phyloP scores from a whole-genome alignment of 30 jellyfish, hydroid and myxozoan genomes.

The Aurelia coerulea region DNA sequence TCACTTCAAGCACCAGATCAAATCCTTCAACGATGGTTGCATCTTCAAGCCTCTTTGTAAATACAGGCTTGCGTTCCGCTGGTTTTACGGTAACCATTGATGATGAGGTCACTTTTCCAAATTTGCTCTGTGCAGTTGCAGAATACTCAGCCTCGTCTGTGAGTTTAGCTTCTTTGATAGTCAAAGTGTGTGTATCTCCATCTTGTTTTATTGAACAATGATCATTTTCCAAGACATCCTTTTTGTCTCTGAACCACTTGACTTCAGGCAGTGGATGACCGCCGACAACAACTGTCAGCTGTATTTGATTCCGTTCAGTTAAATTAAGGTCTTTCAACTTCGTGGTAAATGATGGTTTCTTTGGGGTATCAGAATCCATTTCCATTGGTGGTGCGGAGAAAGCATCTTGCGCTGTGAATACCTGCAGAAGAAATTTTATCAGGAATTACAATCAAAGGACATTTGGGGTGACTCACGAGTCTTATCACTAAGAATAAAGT shows the following conservation, averaged over 20 bases:
- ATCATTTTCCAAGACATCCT: conserved; percentile 42
- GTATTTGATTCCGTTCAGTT: conserved; percentile 64
- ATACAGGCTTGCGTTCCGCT: conserved; percentile 65
- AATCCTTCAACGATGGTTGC: conserved; percentile 71
- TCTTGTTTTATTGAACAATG: conserved; percentile 40
- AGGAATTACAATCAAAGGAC: no score
- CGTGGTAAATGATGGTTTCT: conserved; percentile 51
- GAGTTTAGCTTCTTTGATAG: conserved; percentile 41
- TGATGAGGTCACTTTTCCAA: conserved; percentile 65
- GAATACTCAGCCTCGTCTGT: conserved; percentile 90
- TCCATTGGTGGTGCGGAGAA: conserved; percentile 15
- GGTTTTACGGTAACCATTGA: conserved; percentile 73
- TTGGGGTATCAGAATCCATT: conserved; percentile 19
- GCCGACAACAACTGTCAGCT: conserved; percentile 26
- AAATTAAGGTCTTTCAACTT: conserved; percentile 35
- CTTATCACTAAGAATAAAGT: no score
- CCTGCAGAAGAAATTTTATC: conserved; percentile 1
- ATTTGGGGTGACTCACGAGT: no score
- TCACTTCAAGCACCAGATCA: conserved; percentile 53
- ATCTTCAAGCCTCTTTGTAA: conserved; percentile 64
- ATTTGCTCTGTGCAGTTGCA: conserved; percentile 61
- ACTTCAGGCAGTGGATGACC: conserved; percentile 78
- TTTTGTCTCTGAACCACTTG: conserved; percentile 82
- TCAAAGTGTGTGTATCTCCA: conserved; percentile 24
- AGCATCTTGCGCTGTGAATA: conserved; percentile 14